Conservation (phyloP, 2,888 invertebrate species). For the Trileptium ribeirensis region DNA sequence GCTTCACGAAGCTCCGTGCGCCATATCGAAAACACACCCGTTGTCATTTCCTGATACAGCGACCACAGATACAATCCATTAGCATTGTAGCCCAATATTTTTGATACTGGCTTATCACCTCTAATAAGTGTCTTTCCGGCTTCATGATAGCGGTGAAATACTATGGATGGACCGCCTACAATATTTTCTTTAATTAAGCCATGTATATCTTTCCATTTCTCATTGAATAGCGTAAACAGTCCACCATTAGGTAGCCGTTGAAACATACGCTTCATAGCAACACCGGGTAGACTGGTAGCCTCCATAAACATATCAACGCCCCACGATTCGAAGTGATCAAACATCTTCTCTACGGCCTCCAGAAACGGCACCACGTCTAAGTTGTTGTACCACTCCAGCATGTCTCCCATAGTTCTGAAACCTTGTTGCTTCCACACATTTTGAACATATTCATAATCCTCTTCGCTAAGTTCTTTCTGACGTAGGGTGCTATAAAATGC, state of each 20-base stretch:
- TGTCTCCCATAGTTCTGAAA: not conserved
- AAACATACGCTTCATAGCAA: not conserved
- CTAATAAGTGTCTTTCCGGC: not conserved
- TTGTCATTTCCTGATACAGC: slow-evolving; percentile 25
- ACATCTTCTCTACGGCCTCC: not conserved
- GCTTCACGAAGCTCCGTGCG: not conserved
- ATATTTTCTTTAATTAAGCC: not conserved
- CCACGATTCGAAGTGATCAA: not conserved
- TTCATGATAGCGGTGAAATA: slow-evolving; percentile 15
- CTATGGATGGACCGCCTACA: slow-evolving; percentile 7
- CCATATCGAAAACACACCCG: slow-evolving; percentile 8
- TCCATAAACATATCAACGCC: slow-evolving; percentile 2
- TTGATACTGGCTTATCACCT: not conserved
- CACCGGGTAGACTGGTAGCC: slow-evolving; percentile 6
- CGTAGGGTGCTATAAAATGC: not conserved
- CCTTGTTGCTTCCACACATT: not conserved
- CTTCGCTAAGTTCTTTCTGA: not conserved
- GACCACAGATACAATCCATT: slow-evolving; percentile 9
- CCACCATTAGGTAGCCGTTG: not conserved
- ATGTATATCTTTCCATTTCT: not conserved
- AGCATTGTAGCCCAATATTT: slow-evolving; percentile 4
- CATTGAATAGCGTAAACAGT: not conserved
- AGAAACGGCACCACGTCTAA: slow-evolving; percentile 2
- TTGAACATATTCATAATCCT: not conserved
- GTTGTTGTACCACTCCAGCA: slow-evolving; percentile 7